Evolutionary conservation across 2,797 vertebrate genomes (phyloP), one percentile per base, ranked within the genome.

Genomic region (Emys orbicularis): DNA sequence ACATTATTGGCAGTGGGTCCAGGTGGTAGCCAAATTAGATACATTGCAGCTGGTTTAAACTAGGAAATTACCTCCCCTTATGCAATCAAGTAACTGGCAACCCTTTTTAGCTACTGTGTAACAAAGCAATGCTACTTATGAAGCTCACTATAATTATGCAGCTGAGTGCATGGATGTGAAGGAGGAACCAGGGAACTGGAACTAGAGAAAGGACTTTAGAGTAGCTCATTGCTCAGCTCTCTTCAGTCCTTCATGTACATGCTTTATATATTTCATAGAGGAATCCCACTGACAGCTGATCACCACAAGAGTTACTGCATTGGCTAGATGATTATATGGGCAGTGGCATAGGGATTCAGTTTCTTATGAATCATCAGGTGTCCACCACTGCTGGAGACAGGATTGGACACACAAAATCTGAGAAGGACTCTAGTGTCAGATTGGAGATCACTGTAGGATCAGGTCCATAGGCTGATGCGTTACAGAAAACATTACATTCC

Each of bases 61-160:
- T 49, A 21, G 65, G 72, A 79, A 65, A 21, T 84, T 65, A 41
- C 21, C 11, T 91, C 81, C 87, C 19, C 52, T 93, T 83, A 34
- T 8, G 31, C 7, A 56, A 44, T 18, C 50, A 8, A 91, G 44
- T 57, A 56, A 21, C 13, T 82, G 41, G 12, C 8, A 79, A 8
- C 12, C 2, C 19, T 79, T 92, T 92, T 81, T 16, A 93, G 44
- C 21, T n/a, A 65, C 8, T 83, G 80, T 53, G 53, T 54, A 47
- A 4, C 83, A 47, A 91, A 88, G 54, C 92, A 92, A 85, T 56
- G 41, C 10, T 83, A 25, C 7, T 86, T 87, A 18, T 90, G 59
- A 93, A 79, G 76, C 41, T 25, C n/a, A 50, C 49, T 59, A 18
- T 49, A 86, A 86, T 21, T 56, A 87, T n/a, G 57, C 76, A 47